Conservation (phyloP, 1,140 invertebrate genomes). For the Brachystomella parvula region DNA sequence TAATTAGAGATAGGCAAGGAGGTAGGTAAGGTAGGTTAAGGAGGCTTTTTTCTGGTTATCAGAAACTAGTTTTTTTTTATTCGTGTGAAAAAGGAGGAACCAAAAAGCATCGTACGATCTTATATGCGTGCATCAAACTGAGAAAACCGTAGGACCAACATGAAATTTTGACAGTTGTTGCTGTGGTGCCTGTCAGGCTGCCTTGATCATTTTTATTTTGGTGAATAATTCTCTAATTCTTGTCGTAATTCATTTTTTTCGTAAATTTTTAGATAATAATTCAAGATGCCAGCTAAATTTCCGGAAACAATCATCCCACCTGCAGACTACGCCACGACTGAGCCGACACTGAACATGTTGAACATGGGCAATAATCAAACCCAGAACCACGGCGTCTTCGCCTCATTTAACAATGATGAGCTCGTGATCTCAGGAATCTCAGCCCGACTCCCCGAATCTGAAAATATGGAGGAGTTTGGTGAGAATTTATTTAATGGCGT, state of each 20-base stretch:
- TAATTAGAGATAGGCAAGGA: background rate
- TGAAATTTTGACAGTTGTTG: background rate
- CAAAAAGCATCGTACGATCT: background rate
- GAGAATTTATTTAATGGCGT: constrained; percentile 72
- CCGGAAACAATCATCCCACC: constrained; percentile 43
- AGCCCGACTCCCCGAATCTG: constrained; percentile 78
- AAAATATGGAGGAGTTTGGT: constrained; percentile 79
- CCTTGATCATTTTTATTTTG: background rate
- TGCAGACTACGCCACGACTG: constrained; percentile 13
- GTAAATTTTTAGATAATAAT: background rate
- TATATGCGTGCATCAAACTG: background rate
- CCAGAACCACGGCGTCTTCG: background rate
- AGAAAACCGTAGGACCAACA: background rate
- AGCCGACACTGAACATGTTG: constrained; percentile 17
- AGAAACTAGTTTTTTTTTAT: too few species aligned
- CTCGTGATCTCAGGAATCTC: constrained; percentile 83
- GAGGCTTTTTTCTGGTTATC: background rate
- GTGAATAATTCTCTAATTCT: background rate
- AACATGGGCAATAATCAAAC: constrained; percentile 14
- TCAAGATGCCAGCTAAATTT: constrained; percentile 54
- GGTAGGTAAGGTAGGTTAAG: background rate
- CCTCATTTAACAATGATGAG: constrained; percentile 51
- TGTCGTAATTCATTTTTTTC: constrained; percentile 10
- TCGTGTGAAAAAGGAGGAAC: too few species aligned
- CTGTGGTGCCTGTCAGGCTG: background rate